Evolutionary conservation across 2,888 invertebrate genomes (phyloP).

Genomic region (Lasioglossum oenotherae): DNA sequence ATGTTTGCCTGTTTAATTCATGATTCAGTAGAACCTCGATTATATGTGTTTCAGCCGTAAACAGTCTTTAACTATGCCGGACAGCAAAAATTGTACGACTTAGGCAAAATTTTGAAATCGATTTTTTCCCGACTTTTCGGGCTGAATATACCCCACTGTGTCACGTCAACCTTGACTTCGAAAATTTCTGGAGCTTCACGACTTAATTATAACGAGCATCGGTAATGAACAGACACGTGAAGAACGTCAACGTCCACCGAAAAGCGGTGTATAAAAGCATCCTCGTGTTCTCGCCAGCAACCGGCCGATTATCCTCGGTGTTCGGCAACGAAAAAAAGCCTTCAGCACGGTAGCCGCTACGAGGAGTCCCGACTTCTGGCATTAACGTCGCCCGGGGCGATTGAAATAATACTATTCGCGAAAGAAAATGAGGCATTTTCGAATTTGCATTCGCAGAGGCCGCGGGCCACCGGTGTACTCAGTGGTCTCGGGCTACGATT

Average conservation of each 20-base stretch:
- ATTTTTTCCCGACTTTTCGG: no score
- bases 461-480: slow-evolving; percentile 64
- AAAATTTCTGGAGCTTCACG: no score
- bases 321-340: slow-evolving; percentile 9
- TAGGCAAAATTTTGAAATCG: no score
- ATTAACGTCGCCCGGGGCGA: slow-evolving; percentile 27
- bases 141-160: neutral
- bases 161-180: no score
- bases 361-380: slow-evolving; percentile 41
- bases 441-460: slow-evolving; percentile 74
- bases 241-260: neutral
- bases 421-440: slow-evolving; percentile 72
- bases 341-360: neutral
- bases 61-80: no score
- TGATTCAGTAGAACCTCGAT: no score
- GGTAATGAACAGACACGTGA: neutral
- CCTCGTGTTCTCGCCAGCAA: slow-evolving; percentile 5
- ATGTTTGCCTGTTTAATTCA: no score
- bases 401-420: slow-evolving; percentile 65
- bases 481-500: slow-evolving; percentile 36
- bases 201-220: neutral
- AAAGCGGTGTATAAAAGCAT: neutral
- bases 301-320: slow-evolving; percentile 6
- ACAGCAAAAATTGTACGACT: no score
- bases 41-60: no score